phyloP scores from a whole-genome alignment of 2,797 vertebrate species.

The Calcarius lapponicus region DNA sequence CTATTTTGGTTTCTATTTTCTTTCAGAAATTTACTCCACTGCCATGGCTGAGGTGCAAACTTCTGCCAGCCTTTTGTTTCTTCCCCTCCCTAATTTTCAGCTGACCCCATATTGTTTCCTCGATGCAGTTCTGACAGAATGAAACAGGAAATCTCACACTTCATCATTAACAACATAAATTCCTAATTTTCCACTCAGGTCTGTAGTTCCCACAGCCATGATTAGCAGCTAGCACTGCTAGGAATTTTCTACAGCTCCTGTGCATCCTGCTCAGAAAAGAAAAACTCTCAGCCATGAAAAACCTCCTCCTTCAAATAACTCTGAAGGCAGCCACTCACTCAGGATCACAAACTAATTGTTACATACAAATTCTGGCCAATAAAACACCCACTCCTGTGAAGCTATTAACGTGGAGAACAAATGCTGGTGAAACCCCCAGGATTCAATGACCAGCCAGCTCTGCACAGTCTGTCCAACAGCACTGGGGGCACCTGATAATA shows the following conservation, averaged over 20 bases:
- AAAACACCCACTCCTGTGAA: neutral
- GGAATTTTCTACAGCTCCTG: neutral
- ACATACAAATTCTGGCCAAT: neutral
- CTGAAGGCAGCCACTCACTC: neutral
- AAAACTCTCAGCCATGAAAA: neutral
- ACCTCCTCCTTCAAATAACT: neutral
- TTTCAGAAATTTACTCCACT: neutral
- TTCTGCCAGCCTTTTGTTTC: neutral
- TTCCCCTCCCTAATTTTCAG: neutral
- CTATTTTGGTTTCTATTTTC: neutral
- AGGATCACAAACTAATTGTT: neutral
- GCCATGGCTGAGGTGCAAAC: neutral
- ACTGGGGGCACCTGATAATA: neutral
- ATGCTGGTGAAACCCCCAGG: neutral
- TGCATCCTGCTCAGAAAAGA: neutral
- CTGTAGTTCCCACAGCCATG: neutral
- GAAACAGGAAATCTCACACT: neutral
- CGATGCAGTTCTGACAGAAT: neutral
- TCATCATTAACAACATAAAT: neutral
- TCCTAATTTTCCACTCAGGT: neutral
- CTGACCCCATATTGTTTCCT: neutral
- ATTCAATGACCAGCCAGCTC: neutral
- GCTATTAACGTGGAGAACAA: rapidly evolving
- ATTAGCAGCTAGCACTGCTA: neutral
- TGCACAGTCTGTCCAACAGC: neutral